phyloP scores from a whole-genome alignment of 2,888 invertebrate genomes.

The Allolobophora icterica region DNA sequence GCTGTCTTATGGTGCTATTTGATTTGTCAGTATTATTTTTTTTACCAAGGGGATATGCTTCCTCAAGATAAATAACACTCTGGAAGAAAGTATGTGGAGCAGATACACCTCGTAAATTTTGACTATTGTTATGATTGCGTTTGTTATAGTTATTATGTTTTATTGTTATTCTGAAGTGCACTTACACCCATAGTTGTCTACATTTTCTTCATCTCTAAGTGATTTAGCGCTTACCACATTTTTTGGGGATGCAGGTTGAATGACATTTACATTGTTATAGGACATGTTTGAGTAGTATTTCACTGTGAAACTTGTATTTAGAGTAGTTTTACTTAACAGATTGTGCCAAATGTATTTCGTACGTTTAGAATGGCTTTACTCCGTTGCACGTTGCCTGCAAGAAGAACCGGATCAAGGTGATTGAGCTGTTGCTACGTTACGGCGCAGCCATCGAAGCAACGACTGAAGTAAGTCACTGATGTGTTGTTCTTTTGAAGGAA shows the following conservation, averaged over 20 bases:
- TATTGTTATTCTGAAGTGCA: neutral
- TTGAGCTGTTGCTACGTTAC: constrained; percentile 93
- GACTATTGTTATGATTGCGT: neutral
- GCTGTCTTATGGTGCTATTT: too few species aligned
- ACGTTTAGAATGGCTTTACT: constrained; percentile 84
- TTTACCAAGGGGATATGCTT: neutral
- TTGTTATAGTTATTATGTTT: neutral
- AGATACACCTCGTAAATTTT: neutral
- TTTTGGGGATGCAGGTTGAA: neutral
- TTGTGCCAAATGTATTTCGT: constrained; percentile 60
- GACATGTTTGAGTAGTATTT: neutral
- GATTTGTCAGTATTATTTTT: neutral
- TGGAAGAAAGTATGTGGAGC: neutral
- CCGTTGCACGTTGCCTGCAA: constrained; percentile 99
- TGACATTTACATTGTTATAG: neutral
- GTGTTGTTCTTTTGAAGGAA: neutral
- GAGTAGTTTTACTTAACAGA: neutral
- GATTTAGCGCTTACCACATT: neutral
- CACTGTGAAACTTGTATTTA: neutral
- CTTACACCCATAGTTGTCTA: too few species aligned
- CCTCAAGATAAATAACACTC: neutral
- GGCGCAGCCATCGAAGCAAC: constrained; percentile 87
- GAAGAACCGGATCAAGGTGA: constrained; percentile 96
- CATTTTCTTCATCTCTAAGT: neutral
- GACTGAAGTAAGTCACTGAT: constrained; percentile 71